Evolutionary conservation across 2,113 vertebrate species (phyloP), one percentile per base, ranked within the genome.

Genomic region (Shinisaurus crocodilurus): DNA sequence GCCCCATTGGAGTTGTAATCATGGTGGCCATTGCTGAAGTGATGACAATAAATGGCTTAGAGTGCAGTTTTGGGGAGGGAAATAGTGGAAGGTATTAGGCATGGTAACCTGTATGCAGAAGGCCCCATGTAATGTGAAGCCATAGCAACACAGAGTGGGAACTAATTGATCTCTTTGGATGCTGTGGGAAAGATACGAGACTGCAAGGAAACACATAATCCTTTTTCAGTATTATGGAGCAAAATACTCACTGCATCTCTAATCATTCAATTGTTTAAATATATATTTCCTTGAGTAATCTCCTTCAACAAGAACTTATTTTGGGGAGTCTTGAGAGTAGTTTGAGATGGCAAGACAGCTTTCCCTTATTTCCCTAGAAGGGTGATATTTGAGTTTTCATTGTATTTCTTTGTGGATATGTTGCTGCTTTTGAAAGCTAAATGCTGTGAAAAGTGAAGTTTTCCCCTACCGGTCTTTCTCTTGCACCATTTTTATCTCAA

Each of bases 351-450:
- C 60, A 63, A 63, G 60, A 63, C 18, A 63, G 23, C 27, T 27
- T 20, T 5, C 32, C 48, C 29, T 50, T 85, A 4, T n/a, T 69
- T 34, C 12, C 45, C 45, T 86, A 25, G 10, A 18, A 1, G 45
- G 10, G 43, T 12, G 12, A 23, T 50, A 48, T 85, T 67, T 74
- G 20, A 34, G 6, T 74, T 54, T n/a, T 74, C 45, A 50, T 86
- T 86, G 15, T 72, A 16, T 74, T 34, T 50, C 34, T 50, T n/a
- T n/a, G 3, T 37, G 18, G n/a, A 15, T 67, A 43, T 6, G 12
- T 27, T n/a, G 43, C 16, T 27, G 43, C 87, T 90, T 92, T 75
- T 81, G 93, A 45, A 77, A 70, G 70, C 69, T 76, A 63, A 34
- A 48, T 86, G 29, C 18, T 75, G 37, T 67, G 82, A 45, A 80